These are phyloP conservation scores for Jacana jacana DNA, from an alignment of 2,113 vertebrate genomes.

Conservation along the genomic window DNA sequence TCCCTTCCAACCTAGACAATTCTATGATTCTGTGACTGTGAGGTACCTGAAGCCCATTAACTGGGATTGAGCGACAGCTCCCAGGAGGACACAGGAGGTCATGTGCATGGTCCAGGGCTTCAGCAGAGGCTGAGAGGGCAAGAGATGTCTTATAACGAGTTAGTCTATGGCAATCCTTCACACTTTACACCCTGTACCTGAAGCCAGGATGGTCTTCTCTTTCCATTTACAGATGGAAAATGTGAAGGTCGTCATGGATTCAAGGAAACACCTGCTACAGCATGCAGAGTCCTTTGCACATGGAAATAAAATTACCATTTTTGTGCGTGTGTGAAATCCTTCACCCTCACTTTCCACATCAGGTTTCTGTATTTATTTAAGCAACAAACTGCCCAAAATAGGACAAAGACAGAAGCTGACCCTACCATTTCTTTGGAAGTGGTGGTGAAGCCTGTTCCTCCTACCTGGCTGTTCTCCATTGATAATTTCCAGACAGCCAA, in stretches of 20 bases:
- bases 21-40: not conserved
- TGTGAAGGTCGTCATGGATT: accelerated
- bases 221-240: not conserved
- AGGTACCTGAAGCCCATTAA: not conserved
- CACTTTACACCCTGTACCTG: not conserved
- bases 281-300: not conserved
- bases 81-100: not conserved
- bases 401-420: not conserved
- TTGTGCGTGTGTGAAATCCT: not conserved
- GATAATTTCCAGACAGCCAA: not conserved
- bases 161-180: not conserved
- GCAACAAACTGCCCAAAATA: not conserved
- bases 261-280: not conserved
- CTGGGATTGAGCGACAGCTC: not conserved
- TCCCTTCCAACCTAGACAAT: too few species aligned
- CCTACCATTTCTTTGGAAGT: not conserved
- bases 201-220: not conserved
- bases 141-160: not conserved
- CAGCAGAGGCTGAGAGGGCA: accelerated
- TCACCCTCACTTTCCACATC: not conserved
- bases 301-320: not conserved
- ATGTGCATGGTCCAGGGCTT: accelerated
- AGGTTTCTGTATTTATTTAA: not conserved
- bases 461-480: not conserved
- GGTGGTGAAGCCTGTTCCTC: not conserved